These are phyloP conservation scores for Diachrysia chrysitis DNA, from an alignment of 2,888 invertebrate genomes.

Conservation along the genomic window DNA sequence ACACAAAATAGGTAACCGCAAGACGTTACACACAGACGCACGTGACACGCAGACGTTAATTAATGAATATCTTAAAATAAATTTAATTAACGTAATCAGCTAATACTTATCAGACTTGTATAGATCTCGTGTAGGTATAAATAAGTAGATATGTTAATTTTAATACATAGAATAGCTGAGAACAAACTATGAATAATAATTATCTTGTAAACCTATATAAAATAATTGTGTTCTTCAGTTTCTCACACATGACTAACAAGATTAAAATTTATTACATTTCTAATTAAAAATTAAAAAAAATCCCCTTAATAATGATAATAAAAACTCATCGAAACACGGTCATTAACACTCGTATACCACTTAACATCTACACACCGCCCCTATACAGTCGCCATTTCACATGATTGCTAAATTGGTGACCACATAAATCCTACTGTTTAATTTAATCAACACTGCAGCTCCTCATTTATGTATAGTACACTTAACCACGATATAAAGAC, in stretches of 20 bases:
- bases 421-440: slow-evolving; percentile 86
- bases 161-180: slow-evolving; percentile 1
- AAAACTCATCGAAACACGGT: slow-evolving; percentile 60
- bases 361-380: slow-evolving; percentile 75
- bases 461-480: slow-evolving; percentile 73
- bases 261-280: slow-evolving; percentile 50
- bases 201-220: neutral
- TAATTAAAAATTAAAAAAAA: slow-evolving; percentile 52
- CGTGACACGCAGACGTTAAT: no score
- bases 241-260: slow-evolving; percentile 41
- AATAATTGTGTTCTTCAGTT: slow-evolving; percentile 16
- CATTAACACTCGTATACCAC: slow-evolving; percentile 72
- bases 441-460: slow-evolving; percentile 87
- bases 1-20: no score
- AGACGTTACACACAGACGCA: no score
- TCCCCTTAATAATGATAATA: slow-evolving; percentile 48
- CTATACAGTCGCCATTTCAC: slow-evolving; percentile 81
- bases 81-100: no score
- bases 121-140: neutral
- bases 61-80: no score
- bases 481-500: slow-evolving; percentile 69
- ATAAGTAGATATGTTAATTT: neutral
- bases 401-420: slow-evolving; percentile 86
- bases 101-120: no score
- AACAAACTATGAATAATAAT: slow-evolving; percentile 2